Conservation (phyloP, 1,140 invertebrate species). For the Metaphire vulgaris region DNA sequence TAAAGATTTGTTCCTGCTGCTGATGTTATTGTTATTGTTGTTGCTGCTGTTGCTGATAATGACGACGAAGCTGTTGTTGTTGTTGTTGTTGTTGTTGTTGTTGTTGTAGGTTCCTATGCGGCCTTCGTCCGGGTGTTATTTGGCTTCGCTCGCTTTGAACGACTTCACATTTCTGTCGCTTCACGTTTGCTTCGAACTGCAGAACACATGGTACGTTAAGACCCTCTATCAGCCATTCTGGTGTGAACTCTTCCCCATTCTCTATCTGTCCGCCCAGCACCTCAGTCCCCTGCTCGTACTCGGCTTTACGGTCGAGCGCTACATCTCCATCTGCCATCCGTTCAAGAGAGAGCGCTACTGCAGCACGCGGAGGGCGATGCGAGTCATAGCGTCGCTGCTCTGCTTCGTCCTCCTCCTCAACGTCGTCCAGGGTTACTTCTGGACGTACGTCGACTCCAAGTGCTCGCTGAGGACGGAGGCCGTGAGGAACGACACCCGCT, state of each 20-base stretch:
- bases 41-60: too few relatives aligned
- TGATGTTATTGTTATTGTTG: too few relatives aligned
- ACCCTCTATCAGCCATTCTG: slow-evolving; percentile 33
- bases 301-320: too few relatives aligned
- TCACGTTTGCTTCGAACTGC: slow-evolving; percentile 24
- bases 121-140: slow-evolving; percentile 28
- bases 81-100: too few relatives aligned
- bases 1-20: too few relatives aligned
- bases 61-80: too few relatives aligned
- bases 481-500: slow-evolving; percentile 28
- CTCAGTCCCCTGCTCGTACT: too few relatives aligned
- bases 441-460: slow-evolving; percentile 37
- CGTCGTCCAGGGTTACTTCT: slow-evolving; percentile 47
- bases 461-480: slow-evolving; percentile 22
- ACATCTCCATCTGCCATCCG: too few relatives aligned
- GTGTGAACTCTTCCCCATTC: slow-evolving; percentile 37
- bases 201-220: slow-evolving; percentile 22
- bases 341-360: slow-evolving; percentile 68
- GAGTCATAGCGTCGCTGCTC: slow-evolving; percentile 53
- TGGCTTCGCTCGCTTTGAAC: slow-evolving; percentile 26
- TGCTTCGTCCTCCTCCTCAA: slow-evolving; percentile 34
- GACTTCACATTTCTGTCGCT: slow-evolving; percentile 29
- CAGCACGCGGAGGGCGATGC: slow-evolving; percentile 67
- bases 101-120: too few relatives aligned
- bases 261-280: slow-evolving; percentile 57